phyloP scores from a whole-genome alignment of 2,888 invertebrate species.

The Drosophila cyrtoloma region DNA sequence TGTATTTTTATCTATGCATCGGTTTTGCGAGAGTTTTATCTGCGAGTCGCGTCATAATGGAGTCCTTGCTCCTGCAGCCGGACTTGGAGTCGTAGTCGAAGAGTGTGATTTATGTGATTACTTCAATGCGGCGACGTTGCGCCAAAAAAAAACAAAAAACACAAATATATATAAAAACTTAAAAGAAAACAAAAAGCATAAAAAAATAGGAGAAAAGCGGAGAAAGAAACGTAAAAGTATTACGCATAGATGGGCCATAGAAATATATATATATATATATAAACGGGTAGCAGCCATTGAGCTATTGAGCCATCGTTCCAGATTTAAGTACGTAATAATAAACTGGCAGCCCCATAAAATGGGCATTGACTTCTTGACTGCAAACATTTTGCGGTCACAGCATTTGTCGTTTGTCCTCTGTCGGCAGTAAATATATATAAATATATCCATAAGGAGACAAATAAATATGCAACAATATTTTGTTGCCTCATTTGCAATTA shows the following conservation, averaged over 20 bases:
- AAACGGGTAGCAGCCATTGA: slow-evolving; percentile 10
- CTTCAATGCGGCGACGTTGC: slow-evolving; percentile 83
- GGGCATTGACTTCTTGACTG: slow-evolving; percentile 72
- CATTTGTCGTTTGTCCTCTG: slow-evolving; percentile 41
- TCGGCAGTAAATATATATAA: slow-evolving; percentile 40
- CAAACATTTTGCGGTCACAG: slow-evolving; percentile 71
- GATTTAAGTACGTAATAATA: slow-evolving; percentile 59
- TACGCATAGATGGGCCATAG: slow-evolving; percentile 47
- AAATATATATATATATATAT: neutral
- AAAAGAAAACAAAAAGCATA: slow-evolving; percentile 14
- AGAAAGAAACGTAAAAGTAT: slow-evolving; percentile 37
- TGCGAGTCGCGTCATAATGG: slow-evolving; percentile 77
- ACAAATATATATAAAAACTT: slow-evolving; percentile 1
- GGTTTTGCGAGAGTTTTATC: slow-evolving; percentile 65
- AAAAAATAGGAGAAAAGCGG: slow-evolving; percentile 3
- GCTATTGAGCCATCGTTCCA: slow-evolving; percentile 44
- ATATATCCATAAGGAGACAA: slow-evolving; percentile 12
- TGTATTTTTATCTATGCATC: slow-evolving; percentile 59
- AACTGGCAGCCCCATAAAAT: slow-evolving; percentile 60
- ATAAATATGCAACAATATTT: slow-evolving; percentile 37
- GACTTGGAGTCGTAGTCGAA: slow-evolving; percentile 11
- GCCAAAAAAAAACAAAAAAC: slow-evolving; percentile 63
- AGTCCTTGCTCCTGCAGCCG: slow-evolving; percentile 67
- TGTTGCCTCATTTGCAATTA: slow-evolving; percentile 63
- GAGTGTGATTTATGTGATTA: slow-evolving; percentile 82